These are phyloP conservation scores for Galendromus occidentalis DNA, from an alignment of 1,140 invertebrate genomes.

Conservation along the genomic window DNA sequence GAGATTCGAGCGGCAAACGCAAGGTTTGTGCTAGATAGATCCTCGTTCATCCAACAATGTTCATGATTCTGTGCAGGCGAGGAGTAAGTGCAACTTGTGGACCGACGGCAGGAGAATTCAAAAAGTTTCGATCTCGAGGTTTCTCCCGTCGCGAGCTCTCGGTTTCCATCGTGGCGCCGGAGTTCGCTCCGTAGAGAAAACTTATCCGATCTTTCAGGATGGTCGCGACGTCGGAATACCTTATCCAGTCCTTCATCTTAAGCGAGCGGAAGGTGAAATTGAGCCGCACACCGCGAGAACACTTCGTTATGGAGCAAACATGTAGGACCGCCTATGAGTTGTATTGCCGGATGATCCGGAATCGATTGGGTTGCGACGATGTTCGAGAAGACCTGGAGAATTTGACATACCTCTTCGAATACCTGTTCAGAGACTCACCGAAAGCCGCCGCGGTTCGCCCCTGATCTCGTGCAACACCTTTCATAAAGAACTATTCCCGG, in stretches of 20 bases:
- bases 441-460: not conserved
- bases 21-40: no score
- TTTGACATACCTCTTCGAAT: not conserved
- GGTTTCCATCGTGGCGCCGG: no score
- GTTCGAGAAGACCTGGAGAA: not conserved
- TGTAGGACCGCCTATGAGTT: conserved; percentile 3
- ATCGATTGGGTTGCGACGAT: not conserved
- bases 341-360: not conserved
- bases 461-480: not conserved
- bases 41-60: no score
- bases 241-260: not conserved
- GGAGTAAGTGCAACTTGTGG: no score
- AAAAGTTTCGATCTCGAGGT: no score
- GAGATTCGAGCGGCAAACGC: not conserved
- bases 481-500: no score
- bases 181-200: no score
- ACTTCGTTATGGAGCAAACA: not conserved
- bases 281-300: not conserved
- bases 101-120: no score
- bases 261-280: not conserved
- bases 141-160: no score
- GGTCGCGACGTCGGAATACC: not conserved
- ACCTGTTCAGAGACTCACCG: not conserved
- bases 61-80: no score
- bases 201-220: no score